These are phyloP conservation scores for Paralichthys olivaceus DNA, from an alignment of 2,113 vertebrate genomes.

Conservation along the genomic window DNA sequence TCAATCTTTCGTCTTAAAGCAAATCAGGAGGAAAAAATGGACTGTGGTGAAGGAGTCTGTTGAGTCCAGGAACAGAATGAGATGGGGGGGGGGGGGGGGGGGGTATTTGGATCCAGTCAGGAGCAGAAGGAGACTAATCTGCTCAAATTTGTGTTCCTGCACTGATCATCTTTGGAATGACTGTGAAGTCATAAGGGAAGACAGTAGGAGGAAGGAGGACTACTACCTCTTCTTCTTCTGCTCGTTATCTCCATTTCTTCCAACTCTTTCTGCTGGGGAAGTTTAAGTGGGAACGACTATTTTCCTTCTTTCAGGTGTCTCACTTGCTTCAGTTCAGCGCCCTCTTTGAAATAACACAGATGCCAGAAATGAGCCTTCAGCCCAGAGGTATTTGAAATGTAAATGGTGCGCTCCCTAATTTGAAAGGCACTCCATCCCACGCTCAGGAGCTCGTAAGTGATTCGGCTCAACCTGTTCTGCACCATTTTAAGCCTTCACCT, in stretches of 20 bases:
- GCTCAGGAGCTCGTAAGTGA: conserved; percentile 24
- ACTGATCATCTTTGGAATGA: conserved; percentile 56
- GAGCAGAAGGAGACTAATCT: conserved; percentile 69
- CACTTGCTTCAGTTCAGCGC: conserved; percentile 8
- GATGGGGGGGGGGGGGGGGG: neutral
- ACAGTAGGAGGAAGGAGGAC: neutral
- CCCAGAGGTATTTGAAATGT: conserved; percentile 34
- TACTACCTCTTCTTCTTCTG: neutral
- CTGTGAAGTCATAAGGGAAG: conserved; percentile 60
- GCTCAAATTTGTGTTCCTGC: conserved; percentile 73
- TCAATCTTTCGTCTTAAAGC: conserved; percentile 47
- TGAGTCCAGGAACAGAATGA: conserved; percentile 27
- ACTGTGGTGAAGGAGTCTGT: conserved; percentile 33
- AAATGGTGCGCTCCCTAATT: conserved; percentile 14
- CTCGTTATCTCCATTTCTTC: conserved; percentile 51
- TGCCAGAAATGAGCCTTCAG: conserved; percentile 37
- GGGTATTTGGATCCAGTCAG: conserved; percentile 52
- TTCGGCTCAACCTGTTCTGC: conserved; percentile 34
- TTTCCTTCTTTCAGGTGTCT: conserved; percentile 20
- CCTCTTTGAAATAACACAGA: conserved; percentile 27
- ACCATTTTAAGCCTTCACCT: conserved; percentile 45
- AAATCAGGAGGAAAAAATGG: neutral
- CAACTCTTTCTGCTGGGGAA: conserved; percentile 23
- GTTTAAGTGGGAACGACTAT: conserved; percentile 4
- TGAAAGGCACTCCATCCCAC: conserved; percentile 19